Evolutionary conservation across 2,888 invertebrate genomes (phyloP), one percentile per base, ranked within the genome.

Genomic region (Ophioninae sp.): DNA sequence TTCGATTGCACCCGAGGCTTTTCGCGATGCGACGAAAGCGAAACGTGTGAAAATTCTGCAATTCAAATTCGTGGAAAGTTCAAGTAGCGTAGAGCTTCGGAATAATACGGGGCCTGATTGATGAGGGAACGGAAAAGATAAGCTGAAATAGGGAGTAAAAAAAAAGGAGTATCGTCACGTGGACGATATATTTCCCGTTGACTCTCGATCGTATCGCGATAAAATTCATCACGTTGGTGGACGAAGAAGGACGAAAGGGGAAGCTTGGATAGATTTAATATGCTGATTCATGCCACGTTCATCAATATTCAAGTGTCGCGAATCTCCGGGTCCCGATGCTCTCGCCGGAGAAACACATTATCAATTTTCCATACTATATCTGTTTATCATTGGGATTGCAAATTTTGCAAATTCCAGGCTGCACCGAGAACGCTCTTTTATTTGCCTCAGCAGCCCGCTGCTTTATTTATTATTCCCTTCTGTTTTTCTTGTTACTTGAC

Each of bases 281-380:
- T 84, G 84, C 84, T 84, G 84, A 84, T 84, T 84, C 84, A 84
- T 76, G 70, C 81, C 21, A 75, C 84, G 75, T 79, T 84, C 84
- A 84, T 84, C 84, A 84, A 84, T 84, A 84, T 84, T 81, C 84
- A 84, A 82, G 70, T 79, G 81, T 79, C 79, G 75, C 79, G 67
- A 79, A 75, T 61, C 79, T 67, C 70, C 50, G 72, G 50, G 56
- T 74, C 74, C 64, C 73, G 56, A 61, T 65, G 65, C 79, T 72
- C 81, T 72, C 81, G 67, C 41, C 72, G 64, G 78, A 62, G 62
- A 72, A 73, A 79, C 79, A 81, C 84, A 84, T 75, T 84, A 84
- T 84, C 84, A 84, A 84, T 84, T 84, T 84, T 81, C 75, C 81
- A 82, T 81, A 75, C 72, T 79, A 41, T 67, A 72, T 69, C 72